Conservation (phyloP, 2,888 invertebrate genomes). For the Trypoxylon attenuatum region DNA sequence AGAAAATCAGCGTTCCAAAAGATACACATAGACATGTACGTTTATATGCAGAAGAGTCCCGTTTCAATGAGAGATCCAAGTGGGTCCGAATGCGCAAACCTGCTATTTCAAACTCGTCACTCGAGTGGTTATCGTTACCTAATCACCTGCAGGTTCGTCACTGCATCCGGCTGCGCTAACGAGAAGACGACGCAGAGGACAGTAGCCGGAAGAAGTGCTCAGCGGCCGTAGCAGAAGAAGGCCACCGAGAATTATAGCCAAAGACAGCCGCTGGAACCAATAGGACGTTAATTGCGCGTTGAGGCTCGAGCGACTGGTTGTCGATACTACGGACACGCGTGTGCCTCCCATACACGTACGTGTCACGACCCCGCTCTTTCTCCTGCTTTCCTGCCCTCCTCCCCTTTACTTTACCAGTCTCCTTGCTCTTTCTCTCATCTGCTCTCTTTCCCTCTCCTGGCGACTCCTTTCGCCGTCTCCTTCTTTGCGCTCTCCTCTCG, state of each 20-base stretch:
- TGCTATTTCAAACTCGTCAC: neutral
- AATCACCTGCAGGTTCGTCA: conserved; percentile 36
- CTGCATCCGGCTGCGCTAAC: conserved; percentile 32
- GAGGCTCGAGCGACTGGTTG: conserved; percentile 33
- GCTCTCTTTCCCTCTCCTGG: conserved; percentile 1
- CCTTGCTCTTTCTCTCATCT: conserved; percentile 17
- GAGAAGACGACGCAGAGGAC: conserved; percentile 33
- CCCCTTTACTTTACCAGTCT: neutral
- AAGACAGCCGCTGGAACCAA: conserved; percentile 48
- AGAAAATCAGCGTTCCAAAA: no score
- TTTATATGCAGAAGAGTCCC: neutral
- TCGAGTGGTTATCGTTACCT: conserved; percentile 7
- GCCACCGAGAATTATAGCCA: conserved; percentile 48
- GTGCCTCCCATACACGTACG: conserved; percentile 43
- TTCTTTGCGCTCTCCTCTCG: conserved; percentile 23
- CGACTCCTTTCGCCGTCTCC: neutral
- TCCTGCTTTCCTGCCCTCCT: conserved; percentile 8
- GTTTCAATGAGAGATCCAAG: neutral
- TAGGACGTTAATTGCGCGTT: conserved; percentile 53
- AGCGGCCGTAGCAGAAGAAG: conserved; percentile 41
- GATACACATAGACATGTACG: no score
- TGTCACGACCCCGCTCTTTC: conserved; percentile 42
- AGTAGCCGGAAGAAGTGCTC: conserved; percentile 54
- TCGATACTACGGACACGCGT: conserved; percentile 45
- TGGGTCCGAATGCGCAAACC: neutral